Evolutionary conservation across 2,888 invertebrate species (phyloP), one percentile per base, ranked within the genome.

Genomic region (Mesochorus sp.): DNA sequence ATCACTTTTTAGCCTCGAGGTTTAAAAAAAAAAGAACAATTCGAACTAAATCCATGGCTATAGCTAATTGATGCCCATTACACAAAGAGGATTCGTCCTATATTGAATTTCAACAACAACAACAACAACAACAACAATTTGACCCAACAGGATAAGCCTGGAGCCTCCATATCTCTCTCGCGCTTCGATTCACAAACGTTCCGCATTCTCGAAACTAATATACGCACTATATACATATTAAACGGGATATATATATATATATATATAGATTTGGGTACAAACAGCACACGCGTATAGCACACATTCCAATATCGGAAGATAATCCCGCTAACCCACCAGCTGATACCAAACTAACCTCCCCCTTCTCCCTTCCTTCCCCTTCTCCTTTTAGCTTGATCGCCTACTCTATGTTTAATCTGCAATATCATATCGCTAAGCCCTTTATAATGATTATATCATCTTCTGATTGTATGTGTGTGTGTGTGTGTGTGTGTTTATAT

Each of bases 271-370:
- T n/a, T n/a, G n/a, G n/a, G 49, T 47, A 67, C 53, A 55, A 26
- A 61, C 49, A 59, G 62, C 53, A 57, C 67, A 57, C 47, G 55
- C 61, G 61, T 53, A 74, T 53, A 21, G 55, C 57, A 73, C 49
- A 55, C 77, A 67, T 62, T 67, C 77, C 77, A 77, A 68, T 73
- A 73, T 77, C 73, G 73, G 44, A 77, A 68, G 73, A 70, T 77
- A 62, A 77, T 77, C 77, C 68, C 49, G 67, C 66, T 67, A 67
- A 76, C 71, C 76, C 71, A 76, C 59, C 66, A 66, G 64, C 76
- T 64, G 70, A 76, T 76, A 76, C 59, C 14, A 21, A 44, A 26
- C 8, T 12, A 31, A 21, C 28, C 28, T 6, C 14, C 26, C 17
- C 28, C 4, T 4, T 5, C 31, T 8, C 53, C 17, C 8, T 10